Conservation (phyloP, 1,140 invertebrate species). For the Chrysomallon squamiferum region DNA sequence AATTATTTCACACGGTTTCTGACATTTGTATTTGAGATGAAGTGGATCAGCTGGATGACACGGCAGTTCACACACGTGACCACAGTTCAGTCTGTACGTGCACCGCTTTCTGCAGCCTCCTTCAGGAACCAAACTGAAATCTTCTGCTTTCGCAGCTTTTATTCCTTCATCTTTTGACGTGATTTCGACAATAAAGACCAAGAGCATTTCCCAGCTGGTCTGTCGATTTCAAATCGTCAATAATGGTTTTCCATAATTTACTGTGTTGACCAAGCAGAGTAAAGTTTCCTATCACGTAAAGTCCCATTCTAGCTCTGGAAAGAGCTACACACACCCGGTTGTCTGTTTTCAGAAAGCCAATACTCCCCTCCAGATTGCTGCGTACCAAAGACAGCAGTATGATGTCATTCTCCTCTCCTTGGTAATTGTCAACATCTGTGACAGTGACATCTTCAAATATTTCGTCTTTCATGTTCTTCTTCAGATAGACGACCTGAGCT, state of each 20-base stretch:
- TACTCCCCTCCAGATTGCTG: conserved; percentile 69
- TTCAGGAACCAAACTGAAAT: conserved; percentile 61
- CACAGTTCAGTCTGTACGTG: conserved; percentile 52
- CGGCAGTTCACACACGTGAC: conserved; percentile 49
- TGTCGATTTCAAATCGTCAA: conserved; percentile 20
- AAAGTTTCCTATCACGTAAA: conserved; percentile 76
- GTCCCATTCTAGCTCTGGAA: conserved; percentile 78
- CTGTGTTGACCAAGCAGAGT: conserved; percentile 64
- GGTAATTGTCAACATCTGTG: conserved; percentile 75
- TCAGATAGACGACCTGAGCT: conserved; percentile 57
- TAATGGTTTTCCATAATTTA: conserved; percentile 63
- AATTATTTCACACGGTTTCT: conserved; percentile 43
- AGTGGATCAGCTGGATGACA: conserved; percentile 50
- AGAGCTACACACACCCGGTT: conserved; percentile 85
- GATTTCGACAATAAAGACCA: conserved; percentile 63
- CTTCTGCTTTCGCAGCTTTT: conserved; percentile 39
- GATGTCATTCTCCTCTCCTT: conserved; percentile 83
- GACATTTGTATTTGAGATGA: conserved; percentile 41
- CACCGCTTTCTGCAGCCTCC: conserved; percentile 62
- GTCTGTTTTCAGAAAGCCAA: conserved; percentile 78
- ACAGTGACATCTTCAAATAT: conserved; percentile 60
- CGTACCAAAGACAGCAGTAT: conserved; percentile 82
- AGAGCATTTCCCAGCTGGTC: conserved; percentile 42
- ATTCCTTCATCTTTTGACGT: conserved; percentile 49
- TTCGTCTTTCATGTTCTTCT: conserved; percentile 42